Evolutionary conservation across 1,140 invertebrate species (phyloP).

Genomic region (Papilio xuthus): DNA sequence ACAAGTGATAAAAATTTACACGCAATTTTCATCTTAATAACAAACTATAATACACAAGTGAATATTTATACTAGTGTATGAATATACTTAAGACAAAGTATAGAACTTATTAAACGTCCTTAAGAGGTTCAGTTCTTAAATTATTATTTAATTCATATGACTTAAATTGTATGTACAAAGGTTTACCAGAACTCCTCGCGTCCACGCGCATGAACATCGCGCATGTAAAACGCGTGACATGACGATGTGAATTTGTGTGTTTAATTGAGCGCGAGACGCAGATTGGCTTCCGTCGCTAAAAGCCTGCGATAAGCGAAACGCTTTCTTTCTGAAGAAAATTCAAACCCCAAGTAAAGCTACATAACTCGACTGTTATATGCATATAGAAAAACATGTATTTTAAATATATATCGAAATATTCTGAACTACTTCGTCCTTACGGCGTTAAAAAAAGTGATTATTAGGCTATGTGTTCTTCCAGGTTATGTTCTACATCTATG

Average conservation of each 20-base stretch:
- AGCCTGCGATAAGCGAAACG: neutral
- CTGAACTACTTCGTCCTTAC: too few relatives aligned
- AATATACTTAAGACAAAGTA: neutral
- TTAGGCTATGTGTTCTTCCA: too few relatives aligned
- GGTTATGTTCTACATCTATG: too few relatives aligned
- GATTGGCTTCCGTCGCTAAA: constrained; percentile 18
- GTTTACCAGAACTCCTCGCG: neutral
- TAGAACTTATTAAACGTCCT: neutral
- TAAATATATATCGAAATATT: neutral
- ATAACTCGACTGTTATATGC: neutral
- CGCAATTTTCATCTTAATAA: neutral
- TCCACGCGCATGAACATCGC: neutral
- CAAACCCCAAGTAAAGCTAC: neutral
- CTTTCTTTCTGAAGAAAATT: neutral
- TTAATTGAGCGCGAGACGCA: constrained; percentile 17
- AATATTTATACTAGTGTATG: neutral
- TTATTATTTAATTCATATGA: too few relatives aligned
- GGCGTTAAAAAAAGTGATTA: too few relatives aligned
- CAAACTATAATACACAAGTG: neutral
- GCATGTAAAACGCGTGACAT: neutral
- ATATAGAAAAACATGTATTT: neutral
- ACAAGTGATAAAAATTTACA: neutral
- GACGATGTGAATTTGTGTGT: constrained; percentile 19
- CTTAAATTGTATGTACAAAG: neutral
- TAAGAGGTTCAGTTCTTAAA: too few relatives aligned